Base-by-base conservation (phyloP, 2,888 invertebrate genomes). In the Ephialtes manifestator region DNA sequence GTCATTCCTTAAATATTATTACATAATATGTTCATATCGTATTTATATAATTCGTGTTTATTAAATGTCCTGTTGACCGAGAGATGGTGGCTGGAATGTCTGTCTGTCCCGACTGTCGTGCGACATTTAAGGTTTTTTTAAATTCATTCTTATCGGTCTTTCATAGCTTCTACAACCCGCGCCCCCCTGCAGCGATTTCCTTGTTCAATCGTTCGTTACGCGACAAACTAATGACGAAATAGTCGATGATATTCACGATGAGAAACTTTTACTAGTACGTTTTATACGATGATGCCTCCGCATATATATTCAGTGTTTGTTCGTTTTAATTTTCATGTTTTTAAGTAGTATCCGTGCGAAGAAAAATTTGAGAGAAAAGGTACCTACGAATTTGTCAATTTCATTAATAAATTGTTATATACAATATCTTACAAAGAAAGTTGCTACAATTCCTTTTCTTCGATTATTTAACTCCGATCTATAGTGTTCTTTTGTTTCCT, bases 381-480 rank as follows among this genome's bases (percentile, higher is more conserved):
- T 91, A 91, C 90, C 90, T 90, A 93, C 89, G 90, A 93, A 92
- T 91, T 93, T 92, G 91, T 93, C 92, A 93, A 93, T 92, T 93
- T 91, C 88, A 89, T 92, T 91, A 93, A 92, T 93, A 93, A 93
- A 92, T 92, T 90, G 93, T 93, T 94, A 94, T 94, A 90, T 94
- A 94, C 94, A 94, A 92, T 94, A 94, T 94, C 84, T 93, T 94
- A 94, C 94, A 94, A 93, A 93, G 92, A 94, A 94, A 94, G 90
- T 90, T 90, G 92, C 90, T 90, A 92, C 89, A 85, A 90, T 89
- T 89, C 88, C 86, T 90, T 89, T 92, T 91, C 89, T 89, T 92
- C 89, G 89, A 89, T 89, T 89, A 87, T 90, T 90, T 89, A 10
- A 89, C 90, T 89, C 89, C 70, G 76, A 83, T 81, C 68, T 72